Percentiles rank a stretch among this genome's conserved stretches.
Conservation (phyloP, 2,113 vertebrate species). For the Poecile atricapillus region DNA sequence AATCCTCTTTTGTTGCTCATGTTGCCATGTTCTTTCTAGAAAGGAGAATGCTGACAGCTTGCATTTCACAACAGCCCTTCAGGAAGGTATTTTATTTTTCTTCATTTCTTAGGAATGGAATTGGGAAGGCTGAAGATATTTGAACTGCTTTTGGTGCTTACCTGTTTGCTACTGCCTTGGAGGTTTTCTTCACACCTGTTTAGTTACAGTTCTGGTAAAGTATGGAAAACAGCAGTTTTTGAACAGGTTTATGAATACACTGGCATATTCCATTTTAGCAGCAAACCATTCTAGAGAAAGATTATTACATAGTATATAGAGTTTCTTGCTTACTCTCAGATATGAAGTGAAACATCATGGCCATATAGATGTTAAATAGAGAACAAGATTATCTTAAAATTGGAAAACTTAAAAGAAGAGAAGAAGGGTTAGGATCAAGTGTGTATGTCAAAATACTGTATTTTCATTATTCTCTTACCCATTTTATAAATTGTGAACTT, state of each 20-base stretch:
- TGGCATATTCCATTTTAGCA: neutral
- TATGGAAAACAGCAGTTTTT: neutral
- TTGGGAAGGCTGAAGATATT: neutral
- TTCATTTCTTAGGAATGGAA: neutral
- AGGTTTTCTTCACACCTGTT: neutral
- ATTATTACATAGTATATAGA: neutral
- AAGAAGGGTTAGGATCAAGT: neutral
- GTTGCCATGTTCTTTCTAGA: neutral
- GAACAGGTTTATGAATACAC: neutral
- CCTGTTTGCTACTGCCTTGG: neutral
- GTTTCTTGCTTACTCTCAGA: neutral
- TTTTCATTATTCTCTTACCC: neutral
- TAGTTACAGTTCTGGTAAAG: neutral
- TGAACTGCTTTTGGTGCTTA: neutral
- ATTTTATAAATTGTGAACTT: neutral
- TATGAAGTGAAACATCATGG: fast-evolving
- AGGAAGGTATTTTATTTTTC: neutral
- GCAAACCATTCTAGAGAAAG: neutral
- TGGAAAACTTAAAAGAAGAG: neutral
- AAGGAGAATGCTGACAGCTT: neutral
- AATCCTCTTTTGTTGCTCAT: neutral
- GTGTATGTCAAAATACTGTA: neutral
- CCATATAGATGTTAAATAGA: neutral
- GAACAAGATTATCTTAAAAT: neutral
- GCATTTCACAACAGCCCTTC: neutral